Base-by-base conservation (phyloP, 2,888 invertebrate genomes). In the Amphimallon solstitiale region DNA sequence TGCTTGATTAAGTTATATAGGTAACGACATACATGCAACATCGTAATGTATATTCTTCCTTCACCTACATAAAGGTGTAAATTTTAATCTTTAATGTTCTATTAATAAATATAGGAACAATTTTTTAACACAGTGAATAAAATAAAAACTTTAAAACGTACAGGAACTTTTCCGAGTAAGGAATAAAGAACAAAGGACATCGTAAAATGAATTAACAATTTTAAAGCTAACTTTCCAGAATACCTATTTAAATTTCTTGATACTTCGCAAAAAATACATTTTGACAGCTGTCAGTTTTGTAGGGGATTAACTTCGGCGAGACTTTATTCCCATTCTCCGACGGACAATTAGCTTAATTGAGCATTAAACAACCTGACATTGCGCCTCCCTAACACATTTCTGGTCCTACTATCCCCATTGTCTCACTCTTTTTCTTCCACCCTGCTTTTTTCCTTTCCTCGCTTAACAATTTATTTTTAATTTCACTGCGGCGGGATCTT, bases 311-410 rank as follows among this genome's bases (percentile, higher is more conserved):
- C 51, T 34, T 51, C 51, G 35, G 19, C 19, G 45, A 17, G 7
- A 17, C 19, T 3, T 9, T 19, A 9, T 14, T 43, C 12, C 6
- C 29, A 29, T 19, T 7, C 19, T 45, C 9, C 45, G 14, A 10
- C 51, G 17, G 2, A 51, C 51, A 51, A 35, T 51, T 51, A 51
- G 34, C 15, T n/a, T 35, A 51, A 51, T 51, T 51, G 35, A 45
- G 45, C 45, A 45, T 17, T 45, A 45, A 45, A 45, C 45, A 45
- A 45, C 45, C 45, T 45, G 45, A 19, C 17, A 45, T 17, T 45
- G 14, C 34, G 29, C 35, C 15, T n/a, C 51, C 37, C 15, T 34
- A 15, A 34, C 17, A 17, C 15, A 9, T 34, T 34, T 35, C 7
- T 7, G 15, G 34, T 23, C 12, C 15, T 14, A 14, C 34, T 7